phyloP scores from a whole-genome alignment of 2,888 invertebrate species.

The Sinohyriopsis cumingii region DNA sequence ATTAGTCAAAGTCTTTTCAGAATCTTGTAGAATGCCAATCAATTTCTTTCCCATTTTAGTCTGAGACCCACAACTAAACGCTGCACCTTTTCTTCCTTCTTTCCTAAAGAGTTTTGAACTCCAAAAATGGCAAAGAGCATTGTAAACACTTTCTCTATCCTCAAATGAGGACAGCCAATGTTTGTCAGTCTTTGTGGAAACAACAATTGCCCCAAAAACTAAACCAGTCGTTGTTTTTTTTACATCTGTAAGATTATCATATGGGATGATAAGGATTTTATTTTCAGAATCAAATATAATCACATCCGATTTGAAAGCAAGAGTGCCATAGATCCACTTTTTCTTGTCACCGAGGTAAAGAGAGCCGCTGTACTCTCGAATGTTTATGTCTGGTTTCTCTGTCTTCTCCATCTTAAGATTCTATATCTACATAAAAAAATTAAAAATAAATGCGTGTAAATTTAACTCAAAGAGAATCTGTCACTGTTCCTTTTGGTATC shows the following conservation, averaged over 20 bases:
- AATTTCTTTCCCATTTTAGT: slow-evolving; percentile 52
- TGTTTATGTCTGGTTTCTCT: slow-evolving; percentile 17
- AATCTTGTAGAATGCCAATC: slow-evolving; percentile 50
- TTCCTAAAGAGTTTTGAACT: slow-evolving; percentile 22
- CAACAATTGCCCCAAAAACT: slow-evolving; percentile 52
- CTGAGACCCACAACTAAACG: neutral
- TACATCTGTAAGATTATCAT: slow-evolving; percentile 41
- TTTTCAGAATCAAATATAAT: slow-evolving; percentile 29
- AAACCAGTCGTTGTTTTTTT: slow-evolving; percentile 52
- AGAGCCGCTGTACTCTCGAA: slow-evolving; percentile 42
- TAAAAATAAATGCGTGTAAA: too few species aligned
- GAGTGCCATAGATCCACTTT: slow-evolving; percentile 49
- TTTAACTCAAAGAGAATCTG: too few species aligned
- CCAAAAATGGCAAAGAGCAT: slow-evolving; percentile 51
- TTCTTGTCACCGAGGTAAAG: slow-evolving; percentile 38
- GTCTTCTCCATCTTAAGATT: neutral
- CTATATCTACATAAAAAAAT: too few species aligned
- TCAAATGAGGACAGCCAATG: slow-evolving; percentile 59
- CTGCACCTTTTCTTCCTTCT: neutral
- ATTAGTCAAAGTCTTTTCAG: slow-evolving; percentile 48
- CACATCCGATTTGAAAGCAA: slow-evolving; percentile 31
- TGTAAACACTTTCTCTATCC: slow-evolving; percentile 45
- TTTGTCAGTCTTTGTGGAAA: slow-evolving; percentile 30
- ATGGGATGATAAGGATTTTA: slow-evolving; percentile 23
- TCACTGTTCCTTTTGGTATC: too few species aligned